Base-by-base conservation (phyloP, 2,113 vertebrate species). In the Chaenocephalus aceratus region DNA sequence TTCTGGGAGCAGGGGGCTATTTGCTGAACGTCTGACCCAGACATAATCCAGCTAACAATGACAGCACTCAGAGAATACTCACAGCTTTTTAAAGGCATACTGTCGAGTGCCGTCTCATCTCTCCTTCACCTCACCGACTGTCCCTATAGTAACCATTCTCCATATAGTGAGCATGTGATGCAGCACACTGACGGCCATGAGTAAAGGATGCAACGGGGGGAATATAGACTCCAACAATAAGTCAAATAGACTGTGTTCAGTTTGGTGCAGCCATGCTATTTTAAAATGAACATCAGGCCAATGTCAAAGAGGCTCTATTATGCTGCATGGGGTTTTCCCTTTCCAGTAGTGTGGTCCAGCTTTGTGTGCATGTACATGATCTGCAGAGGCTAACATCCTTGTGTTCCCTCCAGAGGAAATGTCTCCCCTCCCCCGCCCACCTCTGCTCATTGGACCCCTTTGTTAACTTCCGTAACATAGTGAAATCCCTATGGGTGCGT, bases 21-120 rank as follows among this genome's bases (percentile, higher is more conserved):
- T 52, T 34, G 21, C 36, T 30, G 18, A 85, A 36, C 4, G 48
- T 64, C 71, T 86, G 85, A 90, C 67, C 76, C 66, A 67, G 73
- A 86, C 63, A 57, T 79, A 87, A 77, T 63, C 75, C 48, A 34
- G 51, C 72, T 51, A 52, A 80, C 68, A 82, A 73, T 68, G 71
- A 83, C 70, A 84, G 85, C 80, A 58, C 84, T 73, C 65, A 18
- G 16, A 60, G 36, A 75, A 54, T 0, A 59, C 57, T 59, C 21
- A 75, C 0, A 45, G 26, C 10, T 70, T 48, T 67, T 52, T 14
- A 26, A 69, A 54, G 57, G n/a, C 52, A 26, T 61, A 56, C 49
- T 51, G 34, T 80, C 74, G 73, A 60, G 66, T 0, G 13, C 63
- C 46, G 57, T 64, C 18, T 64, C 59, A 57, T 66, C 59, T 73